Conservation (phyloP, 1,140 invertebrate genomes). For the Proctacanthus coquilletti region DNA sequence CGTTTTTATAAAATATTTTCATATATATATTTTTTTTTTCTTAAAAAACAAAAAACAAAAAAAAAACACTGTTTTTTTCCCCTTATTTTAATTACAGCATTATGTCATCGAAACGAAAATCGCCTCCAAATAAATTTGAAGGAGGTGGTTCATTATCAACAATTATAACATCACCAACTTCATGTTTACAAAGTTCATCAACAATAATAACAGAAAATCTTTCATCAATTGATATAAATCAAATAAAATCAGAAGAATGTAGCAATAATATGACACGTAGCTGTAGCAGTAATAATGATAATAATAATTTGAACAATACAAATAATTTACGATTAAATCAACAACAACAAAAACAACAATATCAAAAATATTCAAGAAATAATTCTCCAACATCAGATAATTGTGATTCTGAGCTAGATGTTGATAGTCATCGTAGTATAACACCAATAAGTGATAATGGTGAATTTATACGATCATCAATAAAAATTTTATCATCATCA, state of each 20-base stretch:
- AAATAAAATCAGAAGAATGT: no score
- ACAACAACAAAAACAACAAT: constrained; percentile 26
- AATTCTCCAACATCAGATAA: neutral
- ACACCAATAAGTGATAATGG: constrained; percentile 3
- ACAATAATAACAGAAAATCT: no score
- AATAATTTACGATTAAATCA: neutral
- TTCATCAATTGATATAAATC: no score
- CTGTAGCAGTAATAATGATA: no score
- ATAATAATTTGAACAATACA: neutral
- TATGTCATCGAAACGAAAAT: constrained; percentile 89
- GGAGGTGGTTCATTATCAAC: constrained; percentile 45
- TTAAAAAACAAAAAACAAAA: no score
- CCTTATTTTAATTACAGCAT: constrained; percentile 47
- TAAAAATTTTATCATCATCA: no score
- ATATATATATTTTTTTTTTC: no score
- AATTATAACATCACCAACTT: constrained; percentile 4
- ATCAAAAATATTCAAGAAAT: neutral
- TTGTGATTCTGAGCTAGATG: constrained; percentile 1
- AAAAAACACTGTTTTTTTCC: no score
- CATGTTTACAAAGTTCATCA: no score
- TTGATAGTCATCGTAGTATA: constrained; percentile 2
- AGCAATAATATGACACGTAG: no score
- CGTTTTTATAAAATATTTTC: no score
- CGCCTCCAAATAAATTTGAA: constrained; percentile 76
- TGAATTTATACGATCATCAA: neutral